Conservation (phyloP, 2,113 vertebrate genomes). For the Proterorhinus semilunaris region DNA sequence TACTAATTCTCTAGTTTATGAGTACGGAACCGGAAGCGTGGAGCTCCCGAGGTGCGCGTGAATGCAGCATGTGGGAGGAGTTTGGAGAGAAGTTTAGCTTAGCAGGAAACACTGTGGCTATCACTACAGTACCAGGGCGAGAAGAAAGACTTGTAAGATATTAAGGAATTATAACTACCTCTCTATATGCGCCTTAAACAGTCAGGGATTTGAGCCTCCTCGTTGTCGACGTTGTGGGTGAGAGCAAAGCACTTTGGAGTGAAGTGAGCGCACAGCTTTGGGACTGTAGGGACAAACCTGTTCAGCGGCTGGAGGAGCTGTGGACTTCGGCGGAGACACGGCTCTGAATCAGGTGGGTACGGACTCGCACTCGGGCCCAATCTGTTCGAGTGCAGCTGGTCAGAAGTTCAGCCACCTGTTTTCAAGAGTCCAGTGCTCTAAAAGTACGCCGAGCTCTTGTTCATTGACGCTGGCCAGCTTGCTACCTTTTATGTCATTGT, state of each 20-base stretch:
- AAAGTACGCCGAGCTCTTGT: slow-evolving; percentile 11
- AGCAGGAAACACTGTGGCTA: slow-evolving; percentile 69
- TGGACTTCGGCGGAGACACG: slow-evolving; percentile 49
- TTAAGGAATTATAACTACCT: slow-evolving; percentile 7
- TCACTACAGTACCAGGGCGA: slow-evolving; percentile 22
- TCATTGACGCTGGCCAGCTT: slow-evolving; percentile 32
- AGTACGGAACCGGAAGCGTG: background rate
- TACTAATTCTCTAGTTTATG: too few relatives aligned
- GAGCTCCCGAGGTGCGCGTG: slow-evolving; percentile 33
- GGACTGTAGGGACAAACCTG: slow-evolving; percentile 26
- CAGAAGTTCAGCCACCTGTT: slow-evolving; percentile 4
- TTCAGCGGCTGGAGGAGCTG: slow-evolving; percentile 31
- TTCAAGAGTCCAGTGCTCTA: background rate
- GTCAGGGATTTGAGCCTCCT: background rate
- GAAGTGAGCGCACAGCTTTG: slow-evolving; percentile 6
- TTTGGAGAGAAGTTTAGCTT: slow-evolving; percentile 61
- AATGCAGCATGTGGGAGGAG: slow-evolving; percentile 63
- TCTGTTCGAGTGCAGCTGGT: slow-evolving; percentile 6
- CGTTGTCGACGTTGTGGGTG: slow-evolving; percentile 14
- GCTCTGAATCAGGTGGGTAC: slow-evolving; percentile 73
- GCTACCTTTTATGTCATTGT: slow-evolving; percentile 14
- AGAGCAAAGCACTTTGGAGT: slow-evolving; percentile 4
- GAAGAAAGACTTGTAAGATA: slow-evolving; percentile 6
- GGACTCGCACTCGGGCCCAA: slow-evolving; percentile 48
- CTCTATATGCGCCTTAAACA: background rate